These are phyloP conservation scores for Aphelinus certus DNA, from an alignment of 1,140 invertebrate genomes.

Conservation along the genomic window DNA sequence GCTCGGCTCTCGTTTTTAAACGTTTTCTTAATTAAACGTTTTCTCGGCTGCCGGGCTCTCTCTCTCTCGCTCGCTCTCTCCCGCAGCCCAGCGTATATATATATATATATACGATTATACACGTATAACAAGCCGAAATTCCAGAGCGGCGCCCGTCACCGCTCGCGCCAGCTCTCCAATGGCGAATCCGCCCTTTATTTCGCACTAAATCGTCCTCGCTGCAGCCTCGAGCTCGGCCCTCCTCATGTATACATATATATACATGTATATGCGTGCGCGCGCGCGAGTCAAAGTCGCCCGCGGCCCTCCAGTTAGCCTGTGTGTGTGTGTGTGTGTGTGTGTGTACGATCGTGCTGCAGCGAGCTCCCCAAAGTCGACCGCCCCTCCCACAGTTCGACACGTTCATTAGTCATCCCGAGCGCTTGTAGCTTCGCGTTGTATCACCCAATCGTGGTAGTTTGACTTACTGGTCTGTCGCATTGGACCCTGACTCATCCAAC, in stretches of 20 bases:
- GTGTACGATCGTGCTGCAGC: too few relatives aligned
- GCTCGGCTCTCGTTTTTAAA: slow-evolving; percentile 21
- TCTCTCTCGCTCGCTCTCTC: slow-evolving; percentile 9
- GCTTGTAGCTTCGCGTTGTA: too few relatives aligned
- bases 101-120: neutral
- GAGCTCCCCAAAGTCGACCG: too few relatives aligned
- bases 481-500: too few relatives aligned
- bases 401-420: too few relatives aligned
- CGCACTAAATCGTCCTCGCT: slow-evolving; percentile 30
- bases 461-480: too few relatives aligned
- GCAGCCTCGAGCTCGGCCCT: neutral
- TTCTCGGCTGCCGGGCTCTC: slow-evolving; percentile 7
- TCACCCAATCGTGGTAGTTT: too few relatives aligned
- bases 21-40: slow-evolving; percentile 37
- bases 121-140: too few relatives aligned
- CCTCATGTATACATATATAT: neutral
- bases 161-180: slow-evolving; percentile 8
- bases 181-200: slow-evolving; percentile 41
- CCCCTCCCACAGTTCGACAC: too few relatives aligned
- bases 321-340: too few relatives aligned
- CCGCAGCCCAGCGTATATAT: neutral
- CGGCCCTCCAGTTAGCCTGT: slow-evolving; percentile 24
- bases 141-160: neutral
- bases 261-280: slow-evolving; percentile 17
- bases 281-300: neutral